A percentile compares a stretch with the other conserved stretches of the same genome.
Conservation (phyloP, 2,888 invertebrate genomes). For the Phlogophora meticulosa region DNA sequence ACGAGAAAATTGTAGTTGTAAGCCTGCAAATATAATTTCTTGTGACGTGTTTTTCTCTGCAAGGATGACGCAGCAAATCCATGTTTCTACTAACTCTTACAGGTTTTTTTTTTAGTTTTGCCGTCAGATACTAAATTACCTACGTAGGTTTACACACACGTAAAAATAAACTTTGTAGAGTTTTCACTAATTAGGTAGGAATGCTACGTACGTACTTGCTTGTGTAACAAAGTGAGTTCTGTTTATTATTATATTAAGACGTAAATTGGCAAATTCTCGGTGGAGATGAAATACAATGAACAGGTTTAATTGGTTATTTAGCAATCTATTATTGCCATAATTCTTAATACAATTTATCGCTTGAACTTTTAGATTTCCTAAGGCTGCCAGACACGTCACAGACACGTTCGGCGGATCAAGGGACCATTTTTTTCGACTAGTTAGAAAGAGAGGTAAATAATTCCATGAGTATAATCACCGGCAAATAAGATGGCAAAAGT, state of each 20-base stretch:
- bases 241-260: not conserved
- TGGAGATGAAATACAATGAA: not conserved
- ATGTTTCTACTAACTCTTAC: too few relatives aligned
- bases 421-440: not conserved
- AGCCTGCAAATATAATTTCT: too few relatives aligned
- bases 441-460: not conserved
- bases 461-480: not conserved
- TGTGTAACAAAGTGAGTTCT: not conserved
- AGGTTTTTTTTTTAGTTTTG: not conserved
- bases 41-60: not conserved
- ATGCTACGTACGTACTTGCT: not conserved
- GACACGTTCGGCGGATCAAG: not conserved
- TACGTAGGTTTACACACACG: not conserved
- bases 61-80: not conserved
- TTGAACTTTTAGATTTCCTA: not conserved
- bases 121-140: not conserved
- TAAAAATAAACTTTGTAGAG: slow-evolving; percentile 3
- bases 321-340: not conserved
- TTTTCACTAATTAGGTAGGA: slow-evolving; percentile 16
- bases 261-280: slow-evolving; percentile 8
- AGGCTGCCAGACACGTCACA: not conserved
- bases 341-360: not conserved
- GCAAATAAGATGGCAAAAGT: too few relatives aligned
- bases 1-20: too few relatives aligned
- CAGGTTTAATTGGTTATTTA: not conserved